Evolutionary conservation across 2,113 vertebrate genomes (phyloP).

Genomic region (Boulengeromyrus knoepffleri): DNA sequence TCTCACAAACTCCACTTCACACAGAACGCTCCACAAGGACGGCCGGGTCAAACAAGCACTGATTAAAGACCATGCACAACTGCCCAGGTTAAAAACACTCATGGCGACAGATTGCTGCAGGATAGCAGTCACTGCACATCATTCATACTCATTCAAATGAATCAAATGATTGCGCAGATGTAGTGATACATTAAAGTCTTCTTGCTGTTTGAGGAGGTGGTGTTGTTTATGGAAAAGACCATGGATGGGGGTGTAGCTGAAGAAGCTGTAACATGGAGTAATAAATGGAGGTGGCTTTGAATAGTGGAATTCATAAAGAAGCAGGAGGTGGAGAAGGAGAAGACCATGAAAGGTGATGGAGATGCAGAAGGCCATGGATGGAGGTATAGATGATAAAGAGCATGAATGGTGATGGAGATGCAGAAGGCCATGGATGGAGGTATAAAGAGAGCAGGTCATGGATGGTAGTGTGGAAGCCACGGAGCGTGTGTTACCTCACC

Average conservation of each 20-base stretch:
- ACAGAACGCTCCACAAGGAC: not conserved
- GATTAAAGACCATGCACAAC: not conserved
- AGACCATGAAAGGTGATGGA: not conserved
- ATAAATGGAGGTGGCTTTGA: not conserved
- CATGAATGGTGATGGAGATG: not conserved
- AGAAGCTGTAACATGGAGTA: not conserved
- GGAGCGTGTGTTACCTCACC: slow-evolving; percentile 67
- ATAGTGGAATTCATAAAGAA: not conserved
- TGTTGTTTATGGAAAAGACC: not conserved
- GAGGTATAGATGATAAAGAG: not conserved
- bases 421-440: no score
- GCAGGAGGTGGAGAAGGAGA: not conserved
- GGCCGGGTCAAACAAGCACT: not conserved
- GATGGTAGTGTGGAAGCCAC: not conserved
- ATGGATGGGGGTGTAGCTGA: not conserved
- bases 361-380: not conserved
- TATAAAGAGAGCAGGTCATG: not conserved
- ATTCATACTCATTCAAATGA: not conserved
- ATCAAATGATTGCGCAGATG: not conserved
- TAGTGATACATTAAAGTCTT: not conserved
- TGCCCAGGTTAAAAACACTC: not conserved
- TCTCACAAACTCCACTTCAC: not conserved
- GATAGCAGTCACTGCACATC: not conserved
- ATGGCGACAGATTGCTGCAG: not conserved
- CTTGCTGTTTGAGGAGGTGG: not conserved